phyloP scores from a whole-genome alignment of 2,113 vertebrate species.

The Prunella himalayana region DNA sequence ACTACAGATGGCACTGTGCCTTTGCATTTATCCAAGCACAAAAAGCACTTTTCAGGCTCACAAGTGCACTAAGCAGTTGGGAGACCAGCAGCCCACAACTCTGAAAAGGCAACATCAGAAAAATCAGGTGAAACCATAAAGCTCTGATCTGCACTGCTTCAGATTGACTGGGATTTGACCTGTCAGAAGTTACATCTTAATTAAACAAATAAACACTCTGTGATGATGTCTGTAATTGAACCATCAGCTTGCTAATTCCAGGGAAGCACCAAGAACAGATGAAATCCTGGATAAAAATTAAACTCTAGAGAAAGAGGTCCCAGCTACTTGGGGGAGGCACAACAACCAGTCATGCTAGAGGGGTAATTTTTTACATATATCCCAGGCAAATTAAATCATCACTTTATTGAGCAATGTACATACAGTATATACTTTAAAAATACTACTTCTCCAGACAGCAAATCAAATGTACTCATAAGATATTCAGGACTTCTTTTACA shows the following conservation, averaged over 20 bases:
- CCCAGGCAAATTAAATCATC: neutral
- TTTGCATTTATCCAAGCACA: neutral
- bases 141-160: neutral
- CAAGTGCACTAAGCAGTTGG: neutral
- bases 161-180: neutral
- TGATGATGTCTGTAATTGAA: neutral
- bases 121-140: neutral
- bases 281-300: neutral
- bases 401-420: neutral
- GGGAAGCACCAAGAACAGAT: neutral
- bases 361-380: neutral
- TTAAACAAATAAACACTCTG: neutral
- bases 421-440: neutral
- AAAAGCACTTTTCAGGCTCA: neutral
- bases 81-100: neutral
- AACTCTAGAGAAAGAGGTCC: neutral
- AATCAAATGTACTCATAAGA: neutral
- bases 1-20: accelerated
- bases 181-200: neutral
- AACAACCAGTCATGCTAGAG: neutral
- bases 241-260: neutral
- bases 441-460: neutral
- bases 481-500: neutral
- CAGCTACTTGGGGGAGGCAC: neutral
- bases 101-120: neutral